Evolutionary conservation across 1,140 invertebrate genomes (phyloP), one percentile per base, ranked within the genome.

Genomic region (Tetramorium alpestre): DNA sequence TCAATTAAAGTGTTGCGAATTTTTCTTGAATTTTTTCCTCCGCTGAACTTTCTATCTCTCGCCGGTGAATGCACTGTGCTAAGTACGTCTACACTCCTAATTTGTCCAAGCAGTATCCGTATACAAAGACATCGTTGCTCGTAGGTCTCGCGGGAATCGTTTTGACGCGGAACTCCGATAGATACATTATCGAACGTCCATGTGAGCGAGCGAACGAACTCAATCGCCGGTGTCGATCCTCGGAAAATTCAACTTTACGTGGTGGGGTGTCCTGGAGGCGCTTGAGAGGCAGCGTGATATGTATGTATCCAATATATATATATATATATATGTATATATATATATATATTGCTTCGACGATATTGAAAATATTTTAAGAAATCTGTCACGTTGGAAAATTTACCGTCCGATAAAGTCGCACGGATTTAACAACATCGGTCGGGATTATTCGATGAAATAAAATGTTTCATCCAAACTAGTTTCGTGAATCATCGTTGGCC

Each of bases 1-100:
- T 58, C 85, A 89, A 90, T 89, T 90, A 90, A 89, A 90, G 76
- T 33, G 33, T 90, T 87, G 47, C 49, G 49, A 82, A 82, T 90
- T 87, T 33, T 62, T 65, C 56, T 51, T 38, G 60, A 82, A 82
- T 82, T 65, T 88, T 75, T 65, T 22, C 44, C 6, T 67, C 16
- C 16, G 60, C 56, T 13, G 13, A 76, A 87, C 47, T 87, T 87
- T 75, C 38, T 60, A 64, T 25, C 76, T 67, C 0, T 28, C 2
- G 41, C 51, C 11, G 41, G 18, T 1, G n/a, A 44, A 65, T 13
- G 38, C n/a, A 8, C 38, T 8, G 22, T 18, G 38, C 49, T 81
- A 25, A 84, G 69, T 84, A 49, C 69, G 69, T 22, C 44, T 65
- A 28, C 28, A 64, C 41, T 56, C 8, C 6, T 47, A 85, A 85